phyloP scores from a whole-genome alignment of 2,888 invertebrate genomes.

The Cataglyphis rosenhaueri region DNA sequence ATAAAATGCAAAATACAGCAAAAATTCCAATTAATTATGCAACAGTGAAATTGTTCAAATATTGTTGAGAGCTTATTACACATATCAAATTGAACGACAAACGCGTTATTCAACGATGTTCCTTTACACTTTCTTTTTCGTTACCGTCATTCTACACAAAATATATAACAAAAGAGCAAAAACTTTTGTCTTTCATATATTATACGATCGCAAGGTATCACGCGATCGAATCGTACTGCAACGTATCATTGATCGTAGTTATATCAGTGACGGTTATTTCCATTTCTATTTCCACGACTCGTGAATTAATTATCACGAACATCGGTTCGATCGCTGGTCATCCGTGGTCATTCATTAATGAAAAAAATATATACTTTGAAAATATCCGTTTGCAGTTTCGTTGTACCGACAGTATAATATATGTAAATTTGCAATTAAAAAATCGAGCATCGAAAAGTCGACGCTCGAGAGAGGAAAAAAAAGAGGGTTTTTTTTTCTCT shows the following conservation, averaged over 20 bases:
- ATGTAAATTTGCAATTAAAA: not conserved
- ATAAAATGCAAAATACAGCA: conserved; percentile 7
- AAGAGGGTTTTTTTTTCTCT: not conserved
- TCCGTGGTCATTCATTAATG: conserved; percentile 65
- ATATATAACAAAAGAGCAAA: conserved; percentile 12
- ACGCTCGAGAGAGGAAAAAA: not conserved
- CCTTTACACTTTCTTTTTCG: not conserved
- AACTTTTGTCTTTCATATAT: not conserved
- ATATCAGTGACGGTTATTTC: conserved; percentile 20
- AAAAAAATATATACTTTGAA: conserved; percentile 17
- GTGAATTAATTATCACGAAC: conserved; percentile 80
- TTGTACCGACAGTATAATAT: not conserved
- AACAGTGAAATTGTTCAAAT: not conserved
- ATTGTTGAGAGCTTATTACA: not conserved
- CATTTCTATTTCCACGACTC: conserved; percentile 81
- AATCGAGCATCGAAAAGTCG: not conserved
- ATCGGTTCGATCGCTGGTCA: conserved; percentile 68
- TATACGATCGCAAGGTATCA: conserved; percentile 22
- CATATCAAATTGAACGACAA: not conserved
- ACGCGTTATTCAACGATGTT: not conserved
- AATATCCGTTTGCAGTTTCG: not conserved
- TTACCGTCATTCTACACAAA: not conserved
- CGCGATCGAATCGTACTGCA: conserved; percentile 20
- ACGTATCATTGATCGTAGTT: conserved; percentile 28
- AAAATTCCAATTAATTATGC: conserved; percentile 26